Percentiles rank a stretch among this genome's conserved stretches.
Evolutionary conservation across 1,140 invertebrate genomes (phyloP).

Genomic region (Varroa destructor): DNA sequence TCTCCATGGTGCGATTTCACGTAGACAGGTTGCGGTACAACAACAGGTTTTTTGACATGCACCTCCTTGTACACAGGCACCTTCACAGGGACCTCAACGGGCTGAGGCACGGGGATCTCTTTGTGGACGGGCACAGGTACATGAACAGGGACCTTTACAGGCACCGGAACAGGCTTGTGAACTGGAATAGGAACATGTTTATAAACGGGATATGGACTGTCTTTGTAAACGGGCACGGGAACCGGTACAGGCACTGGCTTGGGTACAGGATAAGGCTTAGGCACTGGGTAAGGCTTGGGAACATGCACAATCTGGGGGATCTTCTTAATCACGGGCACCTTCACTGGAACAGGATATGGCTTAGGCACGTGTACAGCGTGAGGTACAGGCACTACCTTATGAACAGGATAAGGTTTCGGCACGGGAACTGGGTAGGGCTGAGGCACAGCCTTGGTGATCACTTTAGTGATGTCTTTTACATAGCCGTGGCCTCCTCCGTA

Average conservation of each 20-base stretch:
- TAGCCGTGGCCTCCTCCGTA: constrained; percentile 1
- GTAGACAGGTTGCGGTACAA: constrained; percentile 15
- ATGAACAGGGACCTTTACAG: constrained; percentile 2
- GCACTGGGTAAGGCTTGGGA: constrained; percentile 23
- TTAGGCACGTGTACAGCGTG: constrained; percentile 21
- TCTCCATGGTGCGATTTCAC: background rate
- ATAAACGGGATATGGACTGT: constrained; percentile 11
- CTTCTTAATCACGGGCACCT: constrained; percentile 25
- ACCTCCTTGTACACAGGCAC: constrained; percentile 21
- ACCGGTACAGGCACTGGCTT: constrained; percentile 11
- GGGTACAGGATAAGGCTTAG: constrained; percentile 19
- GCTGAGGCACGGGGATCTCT: constrained; percentile 10
- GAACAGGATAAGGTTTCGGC: constrained; percentile 18
- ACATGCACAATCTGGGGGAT: constrained; percentile 27
- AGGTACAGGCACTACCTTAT: constrained; percentile 16
- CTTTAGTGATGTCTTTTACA: constrained; percentile 22
- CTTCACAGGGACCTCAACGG: constrained; percentile 25
- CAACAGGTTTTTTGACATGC: constrained; percentile 10
- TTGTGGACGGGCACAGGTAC: constrained; percentile 22
- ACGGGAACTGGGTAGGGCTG: constrained; percentile 20
- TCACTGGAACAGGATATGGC: constrained; percentile 14
- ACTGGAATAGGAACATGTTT: constrained; percentile 17
- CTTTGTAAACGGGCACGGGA: constrained; percentile 11
- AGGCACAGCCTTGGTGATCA: constrained; percentile 24
- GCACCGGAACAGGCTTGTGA: constrained; percentile 11